A percentile compares a stretch with the other conserved stretches of the same genome.
These are phyloP conservation scores for Misgurnus mizolepis DNA, from an alignment of 2,113 vertebrate species.

Conservation along the genomic window DNA sequence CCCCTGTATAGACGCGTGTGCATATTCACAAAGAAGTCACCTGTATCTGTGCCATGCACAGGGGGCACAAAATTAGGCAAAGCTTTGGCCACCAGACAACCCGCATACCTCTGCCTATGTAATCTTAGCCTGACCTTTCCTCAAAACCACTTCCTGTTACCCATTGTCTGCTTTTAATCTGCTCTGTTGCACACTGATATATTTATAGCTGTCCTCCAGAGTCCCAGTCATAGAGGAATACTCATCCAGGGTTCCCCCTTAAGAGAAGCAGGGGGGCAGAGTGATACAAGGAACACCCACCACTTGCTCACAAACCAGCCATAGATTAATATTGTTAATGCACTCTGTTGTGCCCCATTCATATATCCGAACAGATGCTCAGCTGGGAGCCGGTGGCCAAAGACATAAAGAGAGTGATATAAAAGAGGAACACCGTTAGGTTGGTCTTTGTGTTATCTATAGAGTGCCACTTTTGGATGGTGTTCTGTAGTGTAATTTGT, in stretches of 20 bases:
- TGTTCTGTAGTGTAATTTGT: constrained; percentile 36
- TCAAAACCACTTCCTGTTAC: constrained; percentile 58
- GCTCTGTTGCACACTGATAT: constrained; percentile 41
- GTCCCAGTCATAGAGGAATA: constrained; percentile 14
- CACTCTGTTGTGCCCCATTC: not conserved
- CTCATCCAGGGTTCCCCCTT: constrained; percentile 24
- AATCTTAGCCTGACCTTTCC: constrained; percentile 57
- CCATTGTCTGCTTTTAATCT: constrained; percentile 59
- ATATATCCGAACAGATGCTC: not conserved
- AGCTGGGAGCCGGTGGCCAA: not conserved
- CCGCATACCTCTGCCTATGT: constrained; percentile 12
- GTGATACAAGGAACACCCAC: not conserved
- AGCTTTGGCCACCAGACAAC: constrained; percentile 6
- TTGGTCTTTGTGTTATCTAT: constrained; percentile 32
- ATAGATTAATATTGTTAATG: not conserved
- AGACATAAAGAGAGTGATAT: not conserved
- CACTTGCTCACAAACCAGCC: not conserved
- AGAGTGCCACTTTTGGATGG: constrained; percentile 42
- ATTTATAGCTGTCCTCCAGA: constrained; percentile 55
- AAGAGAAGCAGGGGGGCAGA: not conserved
- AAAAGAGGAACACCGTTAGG: not conserved
- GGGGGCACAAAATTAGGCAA: not conserved
- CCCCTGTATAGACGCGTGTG: not conserved
- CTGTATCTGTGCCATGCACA: not conserved
- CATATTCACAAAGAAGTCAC: not conserved